These are phyloP conservation scores for Bombus superbus DNA, from an alignment of 1,140 invertebrate species.

Conservation along the genomic window DNA sequence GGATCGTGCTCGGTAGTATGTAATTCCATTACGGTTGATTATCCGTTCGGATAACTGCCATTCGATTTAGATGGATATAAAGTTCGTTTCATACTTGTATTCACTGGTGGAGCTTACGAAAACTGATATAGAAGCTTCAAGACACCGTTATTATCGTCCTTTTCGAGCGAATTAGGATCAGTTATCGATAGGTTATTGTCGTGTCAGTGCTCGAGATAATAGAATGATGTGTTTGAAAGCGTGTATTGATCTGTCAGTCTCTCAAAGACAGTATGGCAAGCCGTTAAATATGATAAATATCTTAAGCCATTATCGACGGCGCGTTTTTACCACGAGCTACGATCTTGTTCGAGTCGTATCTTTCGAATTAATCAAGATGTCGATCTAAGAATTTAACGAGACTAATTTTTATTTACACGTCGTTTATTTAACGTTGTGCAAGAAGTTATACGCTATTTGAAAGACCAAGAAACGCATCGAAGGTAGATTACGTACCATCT, in stretches of 20 bases:
- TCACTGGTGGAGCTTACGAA: not conserved
- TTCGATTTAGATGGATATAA: not conserved
- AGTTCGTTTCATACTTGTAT: not conserved
- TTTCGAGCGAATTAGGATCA: not conserved
- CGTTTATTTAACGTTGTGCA: not conserved
- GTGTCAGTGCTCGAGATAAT: not conserved
- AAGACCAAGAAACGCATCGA: not conserved
- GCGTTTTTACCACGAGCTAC: not conserved
- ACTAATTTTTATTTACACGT: not conserved
- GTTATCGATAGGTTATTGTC: not conserved
- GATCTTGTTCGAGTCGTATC: not conserved
- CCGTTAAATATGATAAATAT: not conserved
- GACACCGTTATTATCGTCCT: not conserved
- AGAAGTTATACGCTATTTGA: not conserved
- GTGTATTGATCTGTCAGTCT: not conserved
- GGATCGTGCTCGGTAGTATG: not conserved
- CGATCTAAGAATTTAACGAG: not conserved
- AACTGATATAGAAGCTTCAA: not conserved
- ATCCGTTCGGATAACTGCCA: not conserved
- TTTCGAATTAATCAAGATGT: not conserved
- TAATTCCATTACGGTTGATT: slow-evolving; percentile 13
- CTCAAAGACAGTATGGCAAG: not conserved
- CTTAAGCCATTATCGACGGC: not conserved
- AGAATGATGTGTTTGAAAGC: not conserved
- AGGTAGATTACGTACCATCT: not conserved